Conservation (phyloP, 2,888 invertebrate genomes). For the Coenonympha arcania region DNA sequence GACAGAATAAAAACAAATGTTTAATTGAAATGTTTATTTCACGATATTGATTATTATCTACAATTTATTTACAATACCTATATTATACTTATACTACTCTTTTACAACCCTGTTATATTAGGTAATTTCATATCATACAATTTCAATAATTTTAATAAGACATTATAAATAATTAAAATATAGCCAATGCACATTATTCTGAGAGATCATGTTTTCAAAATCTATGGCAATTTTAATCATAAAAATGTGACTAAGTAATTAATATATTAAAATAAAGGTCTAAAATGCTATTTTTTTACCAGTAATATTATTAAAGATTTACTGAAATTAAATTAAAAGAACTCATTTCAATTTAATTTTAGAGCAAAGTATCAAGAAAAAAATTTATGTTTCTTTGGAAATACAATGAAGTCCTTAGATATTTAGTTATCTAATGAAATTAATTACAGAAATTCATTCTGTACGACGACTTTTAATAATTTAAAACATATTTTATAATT, state of each 20-base stretch:
- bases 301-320: no score
- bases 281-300: no score
- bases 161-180: conserved; percentile 17
- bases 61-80: conserved; percentile 44
- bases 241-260: neutral
- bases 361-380: neutral
- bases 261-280: no score
- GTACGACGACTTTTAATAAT: no score
- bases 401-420: conserved; percentile 1
- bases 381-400: conserved; percentile 4
- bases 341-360: no score
- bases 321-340: no score
- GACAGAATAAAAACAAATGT: conserved; percentile 23
- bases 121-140: conserved; percentile 13
- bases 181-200: conserved; percentile 5
- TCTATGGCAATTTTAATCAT: conserved; percentile 6
- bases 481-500: neutral
- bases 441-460: neutral
- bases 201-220: conserved; percentile 20
- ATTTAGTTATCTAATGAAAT: neutral
- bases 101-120: conserved; percentile 57
- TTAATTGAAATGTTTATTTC: conserved; percentile 53
- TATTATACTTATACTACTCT: conserved; percentile 23
- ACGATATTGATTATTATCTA: conserved; percentile 51
- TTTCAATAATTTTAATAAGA: conserved; percentile 10